Evolutionary conservation across 2,888 invertebrate genomes (phyloP), one percentile per base, ranked within the genome.

Genomic region (Eustalomyia histrio): DNA sequence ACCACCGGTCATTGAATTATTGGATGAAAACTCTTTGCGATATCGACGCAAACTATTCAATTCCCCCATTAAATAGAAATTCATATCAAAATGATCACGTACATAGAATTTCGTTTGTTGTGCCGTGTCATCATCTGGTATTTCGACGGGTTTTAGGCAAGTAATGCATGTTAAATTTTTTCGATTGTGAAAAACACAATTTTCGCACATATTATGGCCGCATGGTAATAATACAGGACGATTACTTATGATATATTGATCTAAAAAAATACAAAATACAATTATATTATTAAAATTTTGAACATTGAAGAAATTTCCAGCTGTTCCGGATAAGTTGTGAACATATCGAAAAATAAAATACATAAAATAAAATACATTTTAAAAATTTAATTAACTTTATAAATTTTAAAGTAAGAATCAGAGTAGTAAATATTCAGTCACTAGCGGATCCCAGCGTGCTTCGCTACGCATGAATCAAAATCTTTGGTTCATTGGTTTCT

Each of bases 161-260:
- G 85, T 83, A 24, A 79, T 84, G 61, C 89, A 89, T 0, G 76
- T 79, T 12, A 88, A 81, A 7, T 86, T 84, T 5, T 84, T 74
- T 0, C 84, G 84, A 79, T 87, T 61, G 14, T 81, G 82, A 14
- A 75, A 89, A 14, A 93, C 87, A 86, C 95, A 95, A 63, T 90
- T 92, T 83, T 94, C 93, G 85, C 95, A 95, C 85, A 93, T 91
- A 2, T 93, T 91, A 87, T 95, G 95, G 0, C 93, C 93, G 86
- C 95, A 95, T 79, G 91, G 85, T 76, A 95, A 87, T 50, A 94
- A 89, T 24, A 95, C 89, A 0, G 95, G 95, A 2, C 89, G 88
- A 82, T 82, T 80, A 50, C 86, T 85, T 65, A 78, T 81, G 5
- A 84, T 71, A 29, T 83, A 82, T 10, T 60, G 12, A 64, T 84